Conservation (phyloP, 2,797 vertebrate species). For the Mionectes olivaceus region DNA sequence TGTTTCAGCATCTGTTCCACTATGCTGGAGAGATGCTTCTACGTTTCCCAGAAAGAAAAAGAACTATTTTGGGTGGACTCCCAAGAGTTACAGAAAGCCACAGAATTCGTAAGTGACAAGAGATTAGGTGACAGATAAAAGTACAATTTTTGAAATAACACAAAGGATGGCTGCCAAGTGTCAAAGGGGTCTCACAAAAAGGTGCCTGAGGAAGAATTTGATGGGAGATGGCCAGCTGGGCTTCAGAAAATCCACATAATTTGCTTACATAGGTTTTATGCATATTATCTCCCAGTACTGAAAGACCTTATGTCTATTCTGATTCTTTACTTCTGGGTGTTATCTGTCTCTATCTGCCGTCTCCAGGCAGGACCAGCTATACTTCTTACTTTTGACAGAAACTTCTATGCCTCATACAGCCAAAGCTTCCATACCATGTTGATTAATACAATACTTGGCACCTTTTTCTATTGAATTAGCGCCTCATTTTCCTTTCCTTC, state of each 20-base stretch:
- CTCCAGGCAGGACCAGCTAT: neutral
- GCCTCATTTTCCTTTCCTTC: neutral
- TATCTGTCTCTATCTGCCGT: neutral
- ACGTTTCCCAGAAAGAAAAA: neutral
- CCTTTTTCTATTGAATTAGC: neutral
- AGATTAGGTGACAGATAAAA: neutral
- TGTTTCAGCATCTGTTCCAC: neutral
- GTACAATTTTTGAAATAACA: neutral
- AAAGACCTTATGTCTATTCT: neutral
- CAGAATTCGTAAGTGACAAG: neutral
- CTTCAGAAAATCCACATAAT: neutral
- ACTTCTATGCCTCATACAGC: neutral
- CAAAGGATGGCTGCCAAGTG: neutral
- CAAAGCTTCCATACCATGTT: neutral
- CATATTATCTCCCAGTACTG: neutral
- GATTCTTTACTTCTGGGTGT: neutral
- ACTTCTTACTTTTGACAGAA: neutral
- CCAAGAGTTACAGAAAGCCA: neutral
- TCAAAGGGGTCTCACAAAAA: neutral
- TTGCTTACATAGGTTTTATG: neutral
- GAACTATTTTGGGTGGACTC: neutral
- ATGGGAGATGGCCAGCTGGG: neutral
- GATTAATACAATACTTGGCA: neutral
- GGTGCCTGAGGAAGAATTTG: neutral
- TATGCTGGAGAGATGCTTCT: neutral